These are phyloP conservation scores for Pristiophorus japonicus DNA, from an alignment of 2,113 vertebrate species.

Conservation along the genomic window DNA sequence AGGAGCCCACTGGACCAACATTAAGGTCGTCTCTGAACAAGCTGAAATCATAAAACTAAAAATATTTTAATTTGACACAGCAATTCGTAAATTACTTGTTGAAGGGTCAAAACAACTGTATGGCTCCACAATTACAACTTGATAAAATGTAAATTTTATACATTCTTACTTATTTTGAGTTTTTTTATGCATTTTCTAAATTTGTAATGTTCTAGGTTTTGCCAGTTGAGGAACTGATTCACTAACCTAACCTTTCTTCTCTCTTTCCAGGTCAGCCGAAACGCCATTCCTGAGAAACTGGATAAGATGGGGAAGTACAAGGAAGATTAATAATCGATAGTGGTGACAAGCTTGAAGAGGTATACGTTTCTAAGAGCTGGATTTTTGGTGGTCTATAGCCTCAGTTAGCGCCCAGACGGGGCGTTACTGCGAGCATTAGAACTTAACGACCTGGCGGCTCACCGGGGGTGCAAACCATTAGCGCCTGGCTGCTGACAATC, in stretches of 20 bases:
- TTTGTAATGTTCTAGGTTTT: neutral
- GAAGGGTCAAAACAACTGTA: neutral
- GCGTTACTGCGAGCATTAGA: no score
- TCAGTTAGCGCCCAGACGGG: no score
- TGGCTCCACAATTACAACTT: constrained; percentile 10
- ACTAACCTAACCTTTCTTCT: neutral
- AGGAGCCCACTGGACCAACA: neutral
- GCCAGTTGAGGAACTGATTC: neutral
- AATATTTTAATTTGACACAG: neutral
- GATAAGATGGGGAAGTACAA: neutral
- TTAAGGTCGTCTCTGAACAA: neutral
- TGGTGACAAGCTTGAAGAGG: neutral
- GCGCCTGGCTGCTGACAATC: no score
- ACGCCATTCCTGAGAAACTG: neutral
- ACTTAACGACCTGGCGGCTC: no score
- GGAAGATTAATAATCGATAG: neutral
- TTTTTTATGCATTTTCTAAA: neutral
- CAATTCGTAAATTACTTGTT: neutral
- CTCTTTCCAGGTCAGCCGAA: neutral
- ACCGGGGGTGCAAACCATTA: no score
- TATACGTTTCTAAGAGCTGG: neutral
- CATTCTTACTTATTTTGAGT: neutral
- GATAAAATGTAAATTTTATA: neutral
- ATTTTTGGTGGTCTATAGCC: no score
- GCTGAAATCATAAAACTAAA: neutral